These are phyloP conservation scores for Poeciliopsis occidentalis DNA, from an alignment of 2,113 vertebrate genomes.

Conservation along the genomic window DNA sequence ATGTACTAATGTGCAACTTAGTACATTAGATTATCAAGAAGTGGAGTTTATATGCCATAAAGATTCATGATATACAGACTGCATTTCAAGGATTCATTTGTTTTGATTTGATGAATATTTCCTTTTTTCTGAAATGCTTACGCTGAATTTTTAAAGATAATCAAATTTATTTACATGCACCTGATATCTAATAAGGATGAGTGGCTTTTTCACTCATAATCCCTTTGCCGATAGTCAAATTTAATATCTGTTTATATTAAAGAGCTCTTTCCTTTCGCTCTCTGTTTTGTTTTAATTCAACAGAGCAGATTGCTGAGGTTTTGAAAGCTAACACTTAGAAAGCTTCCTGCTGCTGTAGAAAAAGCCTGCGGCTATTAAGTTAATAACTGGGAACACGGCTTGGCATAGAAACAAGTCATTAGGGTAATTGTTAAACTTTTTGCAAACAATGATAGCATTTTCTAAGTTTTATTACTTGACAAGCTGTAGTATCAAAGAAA, in stretches of 20 bases:
- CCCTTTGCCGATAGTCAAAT: too few species aligned
- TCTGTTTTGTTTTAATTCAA: constrained; percentile 5
- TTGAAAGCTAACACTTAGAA: constrained; percentile 13
- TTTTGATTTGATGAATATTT: too few species aligned
- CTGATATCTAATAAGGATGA: background rate
- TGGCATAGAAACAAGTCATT: background rate
- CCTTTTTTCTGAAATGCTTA: too few species aligned
- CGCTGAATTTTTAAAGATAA: too few species aligned
- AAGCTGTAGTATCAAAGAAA: too few species aligned
- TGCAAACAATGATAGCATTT: background rate
- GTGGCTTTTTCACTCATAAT: too few species aligned
- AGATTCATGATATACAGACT: too few species aligned
- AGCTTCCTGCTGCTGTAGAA: constrained; percentile 19
- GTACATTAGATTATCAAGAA: background rate
- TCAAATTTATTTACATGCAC: too few species aligned
- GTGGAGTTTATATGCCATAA: background rate
- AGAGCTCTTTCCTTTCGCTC: background rate
- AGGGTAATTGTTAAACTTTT: background rate
- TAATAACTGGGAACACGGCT: constrained; percentile 45
- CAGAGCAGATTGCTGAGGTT: constrained; percentile 8
- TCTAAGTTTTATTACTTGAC: background rate
- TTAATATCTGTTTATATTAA: too few species aligned
- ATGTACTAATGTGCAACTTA: background rate
- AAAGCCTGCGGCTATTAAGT: constrained; percentile 44
- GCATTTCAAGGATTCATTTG: too few species aligned